Evolutionary conservation across 2,113 vertebrate genomes (phyloP), one percentile per base, ranked within the genome.

Genomic region (Brachirus orientalis): DNA sequence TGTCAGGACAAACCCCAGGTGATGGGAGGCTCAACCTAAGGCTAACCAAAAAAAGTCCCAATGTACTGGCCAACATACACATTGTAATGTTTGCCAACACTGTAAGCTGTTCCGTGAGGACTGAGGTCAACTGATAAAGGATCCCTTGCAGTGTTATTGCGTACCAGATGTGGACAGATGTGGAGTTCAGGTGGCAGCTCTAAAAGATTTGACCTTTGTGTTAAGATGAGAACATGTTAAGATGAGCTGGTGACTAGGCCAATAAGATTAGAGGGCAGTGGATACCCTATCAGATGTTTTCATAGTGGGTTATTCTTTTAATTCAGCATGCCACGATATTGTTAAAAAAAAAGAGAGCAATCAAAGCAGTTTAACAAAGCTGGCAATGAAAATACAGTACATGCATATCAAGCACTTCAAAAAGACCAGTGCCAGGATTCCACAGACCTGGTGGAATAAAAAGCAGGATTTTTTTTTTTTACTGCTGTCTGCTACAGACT

Each of bases 321-420:
- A 14, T 55, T 63, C 63, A 63, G 54, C 28, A 52, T 28, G 2
- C 5, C 22, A 28, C 22, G 5, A 28, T 28, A 5, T 3, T 67
- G 57, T 58, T 14, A 71, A 61, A 16, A 28, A 70, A 28, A 70
- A 41, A 28, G 22, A 68, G 10, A 62, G 18, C 28, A 5, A 55
- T 52, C 51, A 68, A 74, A 53, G 46, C 60, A 12, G 53, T 69
- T 54, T 51, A n/a, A n/a, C n/a, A n/a, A n/a, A n/a, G n/a, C n/a
- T n/a, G n/a, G n/a, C n/a, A n/a, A n/a, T n/a, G n/a, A n/a, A n/a
- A n/a, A n/a, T n/a, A n/a, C n/a, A n/a, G n/a, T n/a, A n/a, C n/a
- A n/a, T n/a, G n/a, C n/a, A n/a, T n/a, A n/a, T n/a, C n/a, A n/a
- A n/a, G n/a, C n/a, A n/a, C n/a, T n/a, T n/a, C n/a, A n/a, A n/a